Conservation (phyloP, 2,888 invertebrate species). For the Blomia tropicalis region DNA sequence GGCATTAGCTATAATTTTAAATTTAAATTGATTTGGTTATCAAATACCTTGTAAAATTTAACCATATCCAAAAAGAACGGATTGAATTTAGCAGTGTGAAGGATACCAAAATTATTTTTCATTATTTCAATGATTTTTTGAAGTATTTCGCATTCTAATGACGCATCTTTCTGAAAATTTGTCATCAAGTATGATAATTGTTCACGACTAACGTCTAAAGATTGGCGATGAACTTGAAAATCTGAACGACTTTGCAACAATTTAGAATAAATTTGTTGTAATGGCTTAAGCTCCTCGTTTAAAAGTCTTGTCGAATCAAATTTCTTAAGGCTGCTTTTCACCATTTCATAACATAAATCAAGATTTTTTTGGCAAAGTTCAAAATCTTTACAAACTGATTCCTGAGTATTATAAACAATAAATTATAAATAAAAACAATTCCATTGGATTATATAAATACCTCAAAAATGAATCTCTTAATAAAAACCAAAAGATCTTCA, state of each 20-base stretch:
- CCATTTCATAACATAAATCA: neutral
- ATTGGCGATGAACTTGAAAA: neutral
- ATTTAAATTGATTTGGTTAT: too few relatives aligned
- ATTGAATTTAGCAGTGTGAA: neutral
- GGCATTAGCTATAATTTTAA: too few relatives aligned
- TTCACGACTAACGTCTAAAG: neutral
- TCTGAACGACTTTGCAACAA: neutral
- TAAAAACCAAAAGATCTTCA: neutral
- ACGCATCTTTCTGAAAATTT: neutral
- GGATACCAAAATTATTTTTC: neutral
- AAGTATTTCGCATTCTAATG: too few relatives aligned
- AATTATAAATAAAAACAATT: neutral
- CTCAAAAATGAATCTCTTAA: neutral
- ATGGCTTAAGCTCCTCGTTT: neutral
- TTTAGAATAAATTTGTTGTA: neutral
- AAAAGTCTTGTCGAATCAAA: neutral
- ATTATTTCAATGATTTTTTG: neutral
- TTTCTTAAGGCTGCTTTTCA: neutral
- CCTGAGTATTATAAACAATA: neutral
- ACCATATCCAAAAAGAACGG: neutral
- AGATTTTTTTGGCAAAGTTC: neutral
- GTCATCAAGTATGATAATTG: neutral
- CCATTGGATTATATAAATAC: neutral
- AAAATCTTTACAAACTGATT: neutral
- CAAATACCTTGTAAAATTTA: conserved; percentile 1